Conservation (phyloP, 2,797 vertebrate species). For the Rallus crepitans region DNA sequence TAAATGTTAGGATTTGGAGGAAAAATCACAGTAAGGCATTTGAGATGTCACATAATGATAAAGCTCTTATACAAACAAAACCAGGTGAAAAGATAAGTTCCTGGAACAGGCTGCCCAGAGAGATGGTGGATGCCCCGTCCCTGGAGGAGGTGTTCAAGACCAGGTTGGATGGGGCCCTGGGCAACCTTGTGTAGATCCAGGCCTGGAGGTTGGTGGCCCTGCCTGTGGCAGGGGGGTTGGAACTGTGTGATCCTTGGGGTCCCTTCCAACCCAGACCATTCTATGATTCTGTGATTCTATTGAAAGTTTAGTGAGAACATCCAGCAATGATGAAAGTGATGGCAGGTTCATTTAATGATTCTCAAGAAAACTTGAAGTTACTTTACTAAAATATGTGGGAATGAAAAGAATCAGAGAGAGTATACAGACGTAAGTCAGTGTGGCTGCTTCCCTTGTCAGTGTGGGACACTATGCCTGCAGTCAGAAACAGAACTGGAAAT, state of each 20-base stretch:
- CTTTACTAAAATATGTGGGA: neutral
- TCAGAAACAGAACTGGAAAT: neutral
- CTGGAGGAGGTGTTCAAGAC: too few species aligned
- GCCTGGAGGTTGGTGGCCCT: too few species aligned
- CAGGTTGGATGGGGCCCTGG: too few species aligned
- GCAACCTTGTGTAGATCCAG: too few species aligned
- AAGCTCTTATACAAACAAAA: neutral
- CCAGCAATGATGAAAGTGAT: neutral
- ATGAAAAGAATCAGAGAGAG: neutral
- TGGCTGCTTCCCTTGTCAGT: neutral
- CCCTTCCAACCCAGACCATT: too few species aligned
- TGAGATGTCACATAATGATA: neutral
- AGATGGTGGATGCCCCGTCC: too few species aligned
- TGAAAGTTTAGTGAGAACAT: neutral
- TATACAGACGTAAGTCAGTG: neutral
- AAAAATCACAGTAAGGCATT: neutral
- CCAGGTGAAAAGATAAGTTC: too few species aligned
- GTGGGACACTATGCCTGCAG: rapidly evolving
- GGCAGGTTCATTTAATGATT: neutral
- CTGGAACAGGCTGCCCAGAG: too few species aligned
- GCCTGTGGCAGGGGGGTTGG: too few species aligned
- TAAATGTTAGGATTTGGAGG: neutral
- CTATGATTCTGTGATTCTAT: neutral
- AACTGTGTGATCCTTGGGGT: too few species aligned
- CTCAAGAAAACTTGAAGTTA: neutral